Evolutionary conservation across 2,113 vertebrate species (phyloP), one percentile per base, ranked within the genome.

Genomic region (Syngnathus floridae): DNA sequence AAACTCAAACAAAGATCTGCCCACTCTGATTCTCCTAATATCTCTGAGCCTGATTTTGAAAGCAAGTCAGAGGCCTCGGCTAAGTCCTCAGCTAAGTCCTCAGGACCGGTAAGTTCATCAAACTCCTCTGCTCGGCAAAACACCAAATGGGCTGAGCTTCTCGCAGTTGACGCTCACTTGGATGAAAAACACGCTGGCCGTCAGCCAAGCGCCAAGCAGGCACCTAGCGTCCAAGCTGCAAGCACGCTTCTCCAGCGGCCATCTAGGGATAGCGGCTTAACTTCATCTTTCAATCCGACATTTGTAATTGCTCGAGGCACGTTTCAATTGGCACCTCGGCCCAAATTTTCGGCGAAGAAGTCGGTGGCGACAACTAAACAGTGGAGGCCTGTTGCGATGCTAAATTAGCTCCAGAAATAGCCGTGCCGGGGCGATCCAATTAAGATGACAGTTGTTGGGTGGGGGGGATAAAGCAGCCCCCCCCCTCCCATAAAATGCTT

Each of bases 261-360:
- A 19, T 76, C 76, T 64, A 21, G 26, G 63, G 71, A 57, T 62
- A 76, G 66, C 62, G 82, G 73, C 38, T 89, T 89, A 67, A 84
- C 76, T 73, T 41, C 62, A 60, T 80, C 86, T 70, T 84, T 79
- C 66, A 87, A 88, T 62, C 90, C 93, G 12, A 84, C 88, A 22
- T 92, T 91, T 72, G 88, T 92, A 17, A 94, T 93, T 90, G 91
- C 90, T 73, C 78, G 82, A 85, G 69, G 81, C 82, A n/a, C 90
- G 65, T 87, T 90, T 76, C 92, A 92, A 80, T 87, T 93, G 84
- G 93, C 95, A 79, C 96, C 96, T 0, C 91, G 90, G 86, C 97
- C 97, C 74, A 98, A 91, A 74, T 99, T 98, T 87, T 97, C 94
- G 66, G 97, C 97, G 67, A 99, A 93, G 92, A 98, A 94, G 86